Evolutionary conservation across 2,888 invertebrate genomes (phyloP), one percentile per base, ranked within the genome.

Genomic region (Myopa tessellatipennis): DNA sequence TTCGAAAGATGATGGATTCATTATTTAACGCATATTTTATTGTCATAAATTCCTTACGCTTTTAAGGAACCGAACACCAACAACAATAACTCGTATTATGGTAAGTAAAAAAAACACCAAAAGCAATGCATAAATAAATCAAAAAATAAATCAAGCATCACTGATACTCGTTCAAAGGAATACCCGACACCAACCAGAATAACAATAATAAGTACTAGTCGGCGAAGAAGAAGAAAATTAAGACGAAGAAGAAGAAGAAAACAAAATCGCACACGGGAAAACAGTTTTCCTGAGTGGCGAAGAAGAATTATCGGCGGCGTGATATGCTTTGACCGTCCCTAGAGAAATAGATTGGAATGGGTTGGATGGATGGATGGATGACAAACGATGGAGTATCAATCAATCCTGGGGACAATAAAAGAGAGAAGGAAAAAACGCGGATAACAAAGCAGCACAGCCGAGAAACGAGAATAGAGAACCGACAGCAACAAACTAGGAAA

Each of bases 381-480:
- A 74, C 74, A 74, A 74, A 74, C 74, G 74, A 74, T 68, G 74
- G 58, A 67, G 67, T 67, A 74, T 74, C 74, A 58, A 74, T 74
- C 74, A 74, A 68, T 68, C 58, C 16, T 5, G 34, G 14, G 45
- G 71, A 26, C 61, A 18, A 61, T 26, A 61, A 4, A 61, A 10
- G 45, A 45, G 10, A 10, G 7, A 45, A 6, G 6, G 4, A 61
- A 18, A 61, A 1, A 61, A 55, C 61, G 4, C 26, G 12, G 58
- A 18, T 5, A 61, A 4, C 12, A 34, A 61, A 26, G 61, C 26
- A 2, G 26, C 5, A 26, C 1, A 58, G 1, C 12, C 34, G 61
- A 7, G 34, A 61, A 61, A 5, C 61, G 61, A 26, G 45, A 69
- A 34, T 18, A 26, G n/a, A 40, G n/a, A 58, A 60, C 58, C 16